Evolutionary conservation across 2,888 invertebrate species (phyloP), one percentile per base, ranked within the genome.

Genomic region (Eurois occulta): DNA sequence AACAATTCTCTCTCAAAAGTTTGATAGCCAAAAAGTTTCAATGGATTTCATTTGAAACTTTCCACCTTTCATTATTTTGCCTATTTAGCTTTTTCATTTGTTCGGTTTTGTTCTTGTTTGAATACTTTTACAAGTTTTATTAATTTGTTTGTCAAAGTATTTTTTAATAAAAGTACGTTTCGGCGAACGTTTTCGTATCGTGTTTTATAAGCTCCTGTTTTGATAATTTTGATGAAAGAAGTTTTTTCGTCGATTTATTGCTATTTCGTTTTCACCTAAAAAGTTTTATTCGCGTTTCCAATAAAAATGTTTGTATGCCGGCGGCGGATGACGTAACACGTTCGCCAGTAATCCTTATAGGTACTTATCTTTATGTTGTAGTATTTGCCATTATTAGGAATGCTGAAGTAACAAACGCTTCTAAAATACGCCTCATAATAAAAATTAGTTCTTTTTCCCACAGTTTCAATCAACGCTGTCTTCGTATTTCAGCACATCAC

Each of bases 1-100:
- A 58, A 62, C 89, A 90, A 72, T 81, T 67, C 70, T 74, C 88
- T 80, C 87, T 85, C 87, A 91, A 90, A 91, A 93, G 87, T 93
- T 93, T 90, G 92, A 91, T 91, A 90, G 88, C 91, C 88, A 90
- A 90, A 91, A 94, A 95, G 90, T 94, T 94, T 91, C 91, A 92
- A 94, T 94, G 92, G 91, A 92, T 93, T 89, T 94, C 91, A 93
- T 94, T 94, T 90, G 87, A 90, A 95, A 95, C 91, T 95, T 94
- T 90, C 89, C 88, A 90, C 92, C 91, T 93, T 91, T 92, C 91
- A 93, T 93, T 95, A 94, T 94, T 93, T 74, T 91, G 92, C 93
- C 91, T 93, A 92, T 94, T 94, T 92, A 88, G 90, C 91, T 93
- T 92, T 91, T 91, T 89, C 91, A 88, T 92, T 94, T 93, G 92